Percentiles rank a stretch among this genome's conserved stretches.
Conservation (phyloP, 92 coral and sea anemone genomes). For the Palythoa grandiflora region DNA sequence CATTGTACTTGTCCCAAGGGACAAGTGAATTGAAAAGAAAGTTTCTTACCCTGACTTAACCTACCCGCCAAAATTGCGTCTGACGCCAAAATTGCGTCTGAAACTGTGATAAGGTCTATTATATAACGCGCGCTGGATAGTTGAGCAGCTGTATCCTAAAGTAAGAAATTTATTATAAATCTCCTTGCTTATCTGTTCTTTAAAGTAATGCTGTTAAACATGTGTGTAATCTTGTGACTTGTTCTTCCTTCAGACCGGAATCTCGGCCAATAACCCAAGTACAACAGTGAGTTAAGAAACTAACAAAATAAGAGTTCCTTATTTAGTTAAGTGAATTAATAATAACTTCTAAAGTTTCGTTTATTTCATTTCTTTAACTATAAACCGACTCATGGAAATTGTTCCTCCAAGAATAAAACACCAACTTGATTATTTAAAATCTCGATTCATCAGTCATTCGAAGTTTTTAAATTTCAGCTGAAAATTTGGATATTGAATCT, state of each 20-base stretch:
- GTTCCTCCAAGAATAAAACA: no score
- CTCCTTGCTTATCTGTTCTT: neutral
- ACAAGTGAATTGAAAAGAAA: no score
- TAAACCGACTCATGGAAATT: neutral
- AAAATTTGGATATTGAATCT: no score
- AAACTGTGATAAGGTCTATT: no score
- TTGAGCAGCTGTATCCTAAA: neutral
- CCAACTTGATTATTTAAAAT: no score
- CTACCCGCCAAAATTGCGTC: no score
- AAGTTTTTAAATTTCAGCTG: no score
- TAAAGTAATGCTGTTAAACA: slow-evolving; percentile 37
- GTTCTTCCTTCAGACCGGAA: slow-evolving; percentile 34
- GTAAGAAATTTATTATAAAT: neutral
- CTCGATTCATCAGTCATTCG: no score
- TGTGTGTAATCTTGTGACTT: slow-evolving; percentile 19
- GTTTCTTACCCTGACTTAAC: no score
- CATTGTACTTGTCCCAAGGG: no score
- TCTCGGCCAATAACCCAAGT: slow-evolving; percentile 39
- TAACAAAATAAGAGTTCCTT: slow-evolving; percentile 11
- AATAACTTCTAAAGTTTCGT: neutral
- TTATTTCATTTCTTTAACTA: neutral
- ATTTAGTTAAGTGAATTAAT: neutral
- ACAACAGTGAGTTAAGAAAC: slow-evolving; percentile 38
- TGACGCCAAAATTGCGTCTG: no score
- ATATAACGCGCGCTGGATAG: no score